These are phyloP conservation scores for Spongilla lacustris DNA, from an alignment of 37 sponge, comb jelly and placozoan species.

Conservation along the genomic window DNA sequence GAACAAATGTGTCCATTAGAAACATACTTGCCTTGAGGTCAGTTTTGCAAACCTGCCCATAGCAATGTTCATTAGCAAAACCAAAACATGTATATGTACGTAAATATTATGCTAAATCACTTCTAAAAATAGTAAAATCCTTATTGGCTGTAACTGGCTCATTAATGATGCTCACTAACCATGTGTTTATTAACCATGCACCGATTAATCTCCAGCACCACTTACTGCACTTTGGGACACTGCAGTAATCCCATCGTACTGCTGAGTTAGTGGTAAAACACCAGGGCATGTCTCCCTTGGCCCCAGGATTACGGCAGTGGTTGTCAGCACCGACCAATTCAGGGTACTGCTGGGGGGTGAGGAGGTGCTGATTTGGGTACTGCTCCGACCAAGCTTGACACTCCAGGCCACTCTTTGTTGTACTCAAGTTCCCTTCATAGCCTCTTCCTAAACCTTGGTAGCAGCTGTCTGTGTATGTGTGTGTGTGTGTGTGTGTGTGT, in stretches of 20 bases:
- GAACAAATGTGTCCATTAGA: no score
- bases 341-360: slow-evolving; percentile 40
- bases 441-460: slow-evolving; percentile 75
- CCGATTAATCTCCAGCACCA: no score
- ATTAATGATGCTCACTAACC: no score
- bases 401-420: slow-evolving; percentile 28
- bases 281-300: slow-evolving; percentile 39
- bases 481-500: neutral
- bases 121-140: no score
- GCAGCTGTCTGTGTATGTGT: slow-evolving; percentile 23
- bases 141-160: no score
- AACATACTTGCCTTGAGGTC: no score
- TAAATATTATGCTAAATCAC: no score
- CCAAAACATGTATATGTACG: no score
- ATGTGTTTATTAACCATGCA: no score
- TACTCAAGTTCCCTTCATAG: slow-evolving; percentile 62
- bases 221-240: neutral
- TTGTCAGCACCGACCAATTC: slow-evolving; percentile 67
- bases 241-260: neutral
- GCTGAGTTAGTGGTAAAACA: slow-evolving; percentile 43
- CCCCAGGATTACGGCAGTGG: slow-evolving; percentile 44
- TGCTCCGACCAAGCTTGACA: slow-evolving; percentile 64
- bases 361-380: slow-evolving; percentile 69
- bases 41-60: no score
- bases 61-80: no score